A percentile compares a stretch with the other conserved stretches of the same genome.
Evolutionary conservation across 2,888 invertebrate species (phyloP).

Genomic region (Hemicrepidius hirtus): DNA sequence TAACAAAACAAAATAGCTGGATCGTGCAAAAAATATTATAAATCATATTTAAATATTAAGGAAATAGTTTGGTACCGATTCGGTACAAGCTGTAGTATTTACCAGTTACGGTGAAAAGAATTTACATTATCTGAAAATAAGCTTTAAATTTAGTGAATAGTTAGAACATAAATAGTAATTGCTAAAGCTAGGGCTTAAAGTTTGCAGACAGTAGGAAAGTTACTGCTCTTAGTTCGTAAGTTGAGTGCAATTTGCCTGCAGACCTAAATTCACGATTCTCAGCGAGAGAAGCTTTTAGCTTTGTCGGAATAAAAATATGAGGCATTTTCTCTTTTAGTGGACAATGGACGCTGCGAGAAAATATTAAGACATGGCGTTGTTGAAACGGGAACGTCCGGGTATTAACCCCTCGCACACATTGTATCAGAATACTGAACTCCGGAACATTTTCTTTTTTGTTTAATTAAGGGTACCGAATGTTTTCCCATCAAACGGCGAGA

Average conservation of each 20-base stretch:
- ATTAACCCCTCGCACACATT: conserved; percentile 21
- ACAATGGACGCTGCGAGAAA: conserved; percentile 14
- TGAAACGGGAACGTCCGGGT: conserved; percentile 21
- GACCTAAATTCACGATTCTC: neutral
- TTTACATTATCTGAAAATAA: neutral
- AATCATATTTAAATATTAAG: too few relatives aligned
- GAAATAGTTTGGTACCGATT: too few relatives aligned
- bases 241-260: neutral
- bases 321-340: conserved; percentile 18
- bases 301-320: conserved; percentile 21
- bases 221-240: neutral
- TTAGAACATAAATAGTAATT: conserved; percentile 4
- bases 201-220: neutral
- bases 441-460: conserved; percentile 8
- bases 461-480: conserved; percentile 28
- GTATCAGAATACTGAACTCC: conserved; percentile 21
- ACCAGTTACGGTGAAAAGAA: neutral
- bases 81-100: neutral
- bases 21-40: too few relatives aligned
- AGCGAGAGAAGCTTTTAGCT: conserved; percentile 7
- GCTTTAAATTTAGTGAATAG: conserved; percentile 7
- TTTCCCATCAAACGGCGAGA: conserved; percentile 7
- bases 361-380: conserved; percentile 10
- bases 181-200: conserved; percentile 13
- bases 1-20: too few relatives aligned